Conservation (phyloP, 2,797 vertebrate species). For the Gambusia yucatana region DNA sequence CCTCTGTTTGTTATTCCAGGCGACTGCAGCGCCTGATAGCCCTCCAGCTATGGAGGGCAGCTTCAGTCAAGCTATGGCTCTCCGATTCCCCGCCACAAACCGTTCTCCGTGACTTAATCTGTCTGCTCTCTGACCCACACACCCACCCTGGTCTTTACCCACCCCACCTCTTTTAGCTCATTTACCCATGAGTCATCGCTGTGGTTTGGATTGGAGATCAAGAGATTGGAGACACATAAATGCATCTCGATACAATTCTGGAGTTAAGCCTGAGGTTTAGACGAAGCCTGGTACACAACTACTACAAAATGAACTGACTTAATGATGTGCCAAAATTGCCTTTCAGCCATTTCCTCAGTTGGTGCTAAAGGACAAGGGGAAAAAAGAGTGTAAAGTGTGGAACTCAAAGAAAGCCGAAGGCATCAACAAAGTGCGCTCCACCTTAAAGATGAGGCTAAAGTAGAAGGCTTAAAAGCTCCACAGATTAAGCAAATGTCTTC, state of each 20-base stretch:
- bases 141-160: conserved; percentile 10
- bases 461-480: conserved; percentile 6
- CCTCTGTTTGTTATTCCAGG: conserved; percentile 75
- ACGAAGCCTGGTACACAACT: conserved; percentile 54
- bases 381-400: conserved; percentile 29
- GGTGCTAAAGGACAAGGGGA: conserved; percentile 46
- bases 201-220: conserved; percentile 79
- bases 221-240: conserved; percentile 63
- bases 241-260: conserved; percentile 58
- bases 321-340: conserved; percentile 60
- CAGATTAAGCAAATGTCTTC: conserved; percentile 24
- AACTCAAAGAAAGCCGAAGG: conserved; percentile 26
- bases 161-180: conserved; percentile 62
- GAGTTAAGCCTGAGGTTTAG: conserved; percentile 61
- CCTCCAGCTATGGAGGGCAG: conserved; percentile 56
- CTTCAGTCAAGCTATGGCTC: conserved; percentile 58
- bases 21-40: conserved; percentile 59
- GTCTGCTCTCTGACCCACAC: conserved; percentile 50
- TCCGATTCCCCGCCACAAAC: conserved; percentile 65
- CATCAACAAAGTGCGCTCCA: conserved; percentile 42
- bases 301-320: conserved; percentile 55
- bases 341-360: conserved; percentile 27
- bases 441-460: conserved; percentile 28
- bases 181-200: conserved; percentile 82
- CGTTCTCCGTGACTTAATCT: conserved; percentile 67